Conservation (phyloP, 2,113 vertebrate genomes). For the Tangachromis dhanisi region DNA sequence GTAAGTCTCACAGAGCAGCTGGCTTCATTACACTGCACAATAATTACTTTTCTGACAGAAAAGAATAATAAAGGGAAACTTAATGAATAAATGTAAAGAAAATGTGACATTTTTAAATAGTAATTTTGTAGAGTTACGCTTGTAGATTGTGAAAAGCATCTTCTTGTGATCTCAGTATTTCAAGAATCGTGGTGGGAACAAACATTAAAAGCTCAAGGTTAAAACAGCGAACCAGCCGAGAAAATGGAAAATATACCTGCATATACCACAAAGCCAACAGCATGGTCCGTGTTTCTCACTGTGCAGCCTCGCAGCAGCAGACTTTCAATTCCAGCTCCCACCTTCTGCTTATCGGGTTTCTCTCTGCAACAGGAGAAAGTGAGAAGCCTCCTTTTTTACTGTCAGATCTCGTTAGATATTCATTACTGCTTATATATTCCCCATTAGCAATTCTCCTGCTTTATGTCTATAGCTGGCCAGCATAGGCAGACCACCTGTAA, state of each 20-base stretch:
- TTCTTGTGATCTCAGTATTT: neutral
- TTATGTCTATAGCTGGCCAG: constrained; percentile 12
- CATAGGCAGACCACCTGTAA: constrained; percentile 15
- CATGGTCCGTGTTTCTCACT: constrained; percentile 86
- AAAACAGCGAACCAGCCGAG: neutral
- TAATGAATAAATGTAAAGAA: neutral
- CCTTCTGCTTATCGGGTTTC: constrained; percentile 75
- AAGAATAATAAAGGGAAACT: neutral
- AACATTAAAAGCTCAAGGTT: neutral
- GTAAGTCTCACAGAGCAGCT: neutral
- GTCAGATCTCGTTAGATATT: constrained; percentile 49
- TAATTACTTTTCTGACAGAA: neutral
- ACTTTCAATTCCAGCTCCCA: constrained; percentile 82
- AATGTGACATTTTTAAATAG: neutral
- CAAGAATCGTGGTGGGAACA: neutral
- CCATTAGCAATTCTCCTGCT: constrained; percentile 40
- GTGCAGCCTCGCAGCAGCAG: constrained; percentile 89
- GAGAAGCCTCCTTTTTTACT: constrained; percentile 37
- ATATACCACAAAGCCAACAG: constrained; percentile 90
- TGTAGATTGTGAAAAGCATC: neutral
- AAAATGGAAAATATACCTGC: constrained; percentile 74
- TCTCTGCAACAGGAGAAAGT: constrained; percentile 73
- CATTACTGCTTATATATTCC: constrained; percentile 32
- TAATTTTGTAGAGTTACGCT: neutral
- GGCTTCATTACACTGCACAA: neutral